Base-by-base conservation (phyloP, 2,888 invertebrate species). In the Leptopilina drosophilae region DNA sequence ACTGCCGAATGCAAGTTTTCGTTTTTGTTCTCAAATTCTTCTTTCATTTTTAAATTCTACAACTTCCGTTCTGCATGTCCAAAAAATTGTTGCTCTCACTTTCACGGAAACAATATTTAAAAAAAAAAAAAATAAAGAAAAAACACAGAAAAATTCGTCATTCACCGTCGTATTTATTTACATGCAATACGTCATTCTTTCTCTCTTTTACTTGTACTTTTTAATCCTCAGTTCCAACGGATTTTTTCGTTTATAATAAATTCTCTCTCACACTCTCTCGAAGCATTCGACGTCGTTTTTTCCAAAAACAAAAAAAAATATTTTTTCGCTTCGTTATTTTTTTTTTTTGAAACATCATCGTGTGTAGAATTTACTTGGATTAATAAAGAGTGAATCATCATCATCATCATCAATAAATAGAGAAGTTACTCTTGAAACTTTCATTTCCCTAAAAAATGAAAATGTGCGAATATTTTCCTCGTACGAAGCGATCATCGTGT, bases 161-260 rank as follows among this genome's bases (percentile, higher is more conserved):
- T 78, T 53, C 75, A 76, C 77, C 66, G 40, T 77, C 65, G 79
- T 79, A 78, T 65, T 67, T 84, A 84, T 84, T 82, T 84, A 84
- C 84, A 84, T 80, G 80, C 82, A 67, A 80, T 81, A 78, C 67
- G 49, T 69, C 65, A 64, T 64, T 77, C 78, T 79, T 56, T 49
- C 42, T 59, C 53, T 75, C 14, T 15, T 65, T 46, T 59, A 76
- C 49, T 66, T 78, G 75, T 69, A 77, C 69, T 75, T 78, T 33
- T 46, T 80, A 49, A 20, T 64, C 78, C 73, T 73, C 56, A 73
- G 73, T 73, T 73, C 73, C 73, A 33, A 56, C 56, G 73, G 56
- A 69, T 69, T 8, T 69, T 49, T 33, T 49, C 49, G 49, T 12
- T 49, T 42, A 33, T 42, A 14, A 53, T 42, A 14, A 53, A 73